Evolutionary conservation across 2,797 vertebrate species (phyloP).

Genomic region (Mastacembelus armatus): DNA sequence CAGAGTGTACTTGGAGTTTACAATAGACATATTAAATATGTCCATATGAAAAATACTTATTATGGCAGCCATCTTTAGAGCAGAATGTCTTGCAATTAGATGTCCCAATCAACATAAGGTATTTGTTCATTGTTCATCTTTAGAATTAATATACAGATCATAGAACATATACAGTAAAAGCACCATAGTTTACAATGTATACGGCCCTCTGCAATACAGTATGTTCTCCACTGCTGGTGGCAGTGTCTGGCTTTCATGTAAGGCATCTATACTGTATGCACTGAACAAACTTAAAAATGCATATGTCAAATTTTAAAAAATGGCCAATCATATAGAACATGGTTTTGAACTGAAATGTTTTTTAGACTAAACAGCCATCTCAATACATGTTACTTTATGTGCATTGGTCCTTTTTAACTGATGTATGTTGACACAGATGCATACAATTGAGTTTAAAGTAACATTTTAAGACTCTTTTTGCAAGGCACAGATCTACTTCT

Average conservation of each 20-base stretch:
- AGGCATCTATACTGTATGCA: neutral
- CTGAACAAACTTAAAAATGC: neutral
- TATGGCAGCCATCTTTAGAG: neutral
- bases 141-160: no score
- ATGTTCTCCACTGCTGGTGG: neutral
- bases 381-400: neutral
- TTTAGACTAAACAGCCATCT: neutral
- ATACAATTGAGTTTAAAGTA: slow-evolving; percentile 25
- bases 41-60: neutral
- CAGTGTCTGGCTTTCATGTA: neutral
- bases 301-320: slow-evolving; percentile 9
- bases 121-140: no score
- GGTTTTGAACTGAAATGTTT: no score
- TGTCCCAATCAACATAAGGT: neutral
- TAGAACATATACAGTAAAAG: no score
- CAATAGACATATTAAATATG: neutral
- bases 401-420: neutral
- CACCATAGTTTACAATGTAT: neutral
- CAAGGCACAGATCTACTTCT: slow-evolving; percentile 31
- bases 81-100: neutral
- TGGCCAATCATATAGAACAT: neutral
- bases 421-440: slow-evolving; percentile 13
- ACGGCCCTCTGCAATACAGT: neutral
- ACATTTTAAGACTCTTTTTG: slow-evolving; percentile 39
- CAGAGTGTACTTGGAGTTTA: neutral